Evolutionary conservation across 1,140 invertebrate species (phyloP).

Genomic region (Lysiphlebus fabarum): DNA sequence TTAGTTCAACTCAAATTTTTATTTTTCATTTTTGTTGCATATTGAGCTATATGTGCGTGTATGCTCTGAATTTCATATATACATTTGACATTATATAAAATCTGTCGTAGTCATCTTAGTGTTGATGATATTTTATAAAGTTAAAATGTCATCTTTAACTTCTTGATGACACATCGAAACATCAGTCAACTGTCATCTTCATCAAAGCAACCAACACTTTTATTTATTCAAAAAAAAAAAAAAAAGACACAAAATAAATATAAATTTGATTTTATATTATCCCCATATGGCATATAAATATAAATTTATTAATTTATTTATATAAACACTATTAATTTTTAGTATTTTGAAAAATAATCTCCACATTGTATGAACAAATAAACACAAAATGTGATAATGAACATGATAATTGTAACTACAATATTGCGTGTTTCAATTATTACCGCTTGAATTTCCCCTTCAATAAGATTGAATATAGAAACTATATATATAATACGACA

Average conservation of each 20-base stretch:
- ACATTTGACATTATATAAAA: constrained; percentile 37
- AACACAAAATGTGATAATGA: too few relatives aligned
- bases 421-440: constrained; percentile 54
- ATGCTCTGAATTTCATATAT: constrained; percentile 23
- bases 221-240: too few relatives aligned
- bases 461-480: neutral
- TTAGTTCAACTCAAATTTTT: neutral
- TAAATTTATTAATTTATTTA: too few relatives aligned
- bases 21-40: constrained; percentile 19
- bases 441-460: constrained; percentile 23
- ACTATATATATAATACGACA: constrained; percentile 3
- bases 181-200: too few relatives aligned
- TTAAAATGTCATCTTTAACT: too few relatives aligned
- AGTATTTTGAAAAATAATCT: neutral
- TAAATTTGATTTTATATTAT: too few relatives aligned
- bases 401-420: constrained; percentile 36
- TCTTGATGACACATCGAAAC: neutral
- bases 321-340: too few relatives aligned
- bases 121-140: too few relatives aligned
- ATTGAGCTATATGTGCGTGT: constrained; percentile 16
- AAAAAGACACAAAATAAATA: too few relatives aligned
- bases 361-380: too few relatives aligned
- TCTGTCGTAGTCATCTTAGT: constrained; percentile 32
- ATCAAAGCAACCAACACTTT: too few relatives aligned
- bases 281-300: too few relatives aligned